A percentile compares a stretch with the other conserved stretches of the same genome.
Evolutionary conservation across 2,797 vertebrate genomes (phyloP).

Genomic region (Petrocephalus sullivani): DNA sequence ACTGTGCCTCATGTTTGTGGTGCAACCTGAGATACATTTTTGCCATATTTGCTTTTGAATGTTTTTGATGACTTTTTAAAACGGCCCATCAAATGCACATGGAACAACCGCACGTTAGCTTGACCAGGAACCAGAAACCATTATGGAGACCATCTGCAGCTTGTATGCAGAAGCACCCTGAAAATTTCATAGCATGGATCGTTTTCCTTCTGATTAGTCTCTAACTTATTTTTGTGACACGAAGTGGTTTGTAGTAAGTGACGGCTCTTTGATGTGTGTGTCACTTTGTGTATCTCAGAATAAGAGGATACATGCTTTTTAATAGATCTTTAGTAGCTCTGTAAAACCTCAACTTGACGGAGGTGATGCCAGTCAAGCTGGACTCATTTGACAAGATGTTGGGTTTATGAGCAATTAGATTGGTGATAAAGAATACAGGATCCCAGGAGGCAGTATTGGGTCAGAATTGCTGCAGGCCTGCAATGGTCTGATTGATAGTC

Average conservation of each 20-base stretch:
- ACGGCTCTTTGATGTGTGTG: constrained; percentile 5
- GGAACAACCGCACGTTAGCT: neutral
- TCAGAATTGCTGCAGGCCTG: constrained; percentile 6
- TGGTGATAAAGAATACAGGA: constrained; percentile 31
- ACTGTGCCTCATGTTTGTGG: constrained; percentile 18
- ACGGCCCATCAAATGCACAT: neutral
- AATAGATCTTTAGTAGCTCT: constrained; percentile 43
- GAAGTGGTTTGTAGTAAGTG: constrained; percentile 18
- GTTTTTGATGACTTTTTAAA: neutral
- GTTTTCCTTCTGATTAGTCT: constrained; percentile 20
- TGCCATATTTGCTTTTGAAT: neutral
- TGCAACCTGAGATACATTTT: neutral
- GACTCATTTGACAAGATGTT: constrained; percentile 22
- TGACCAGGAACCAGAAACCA: neutral
- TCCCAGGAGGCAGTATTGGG: constrained; percentile 13
- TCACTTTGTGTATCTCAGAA: constrained; percentile 20
- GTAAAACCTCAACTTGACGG: constrained; percentile 21
- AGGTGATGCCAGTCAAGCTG: constrained; percentile 31
- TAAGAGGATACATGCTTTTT: constrained; percentile 27
- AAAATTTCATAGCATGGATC: neutral
- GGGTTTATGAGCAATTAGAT: constrained; percentile 37
- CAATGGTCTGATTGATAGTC: constrained; percentile 25
- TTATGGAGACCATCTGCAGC: neutral
- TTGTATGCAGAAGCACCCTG: neutral
- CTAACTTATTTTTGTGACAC: constrained; percentile 8